Percentiles rank a stretch among this genome's conserved stretches.
phyloP scores from a whole-genome alignment of 2,797 vertebrate species.

The Cirrhinus molitorella region DNA sequence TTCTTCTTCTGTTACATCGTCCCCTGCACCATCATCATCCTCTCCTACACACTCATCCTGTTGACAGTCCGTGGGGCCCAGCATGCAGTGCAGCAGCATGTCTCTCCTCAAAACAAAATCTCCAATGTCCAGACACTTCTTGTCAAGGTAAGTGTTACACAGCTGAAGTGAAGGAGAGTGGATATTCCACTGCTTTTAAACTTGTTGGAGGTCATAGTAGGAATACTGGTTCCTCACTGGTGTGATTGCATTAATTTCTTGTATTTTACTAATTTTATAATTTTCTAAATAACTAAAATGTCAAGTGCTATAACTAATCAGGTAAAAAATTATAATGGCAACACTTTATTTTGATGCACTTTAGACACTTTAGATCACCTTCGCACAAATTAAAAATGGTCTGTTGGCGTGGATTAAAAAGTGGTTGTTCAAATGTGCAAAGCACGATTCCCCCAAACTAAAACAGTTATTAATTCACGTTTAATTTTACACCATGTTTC shows the following conservation, averaged over 20 bases:
- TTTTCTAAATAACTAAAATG: too few relatives aligned
- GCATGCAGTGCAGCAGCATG: constrained; percentile 82
- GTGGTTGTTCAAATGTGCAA: too few relatives aligned
- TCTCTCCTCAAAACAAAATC: constrained; percentile 78
- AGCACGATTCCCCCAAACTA: too few relatives aligned
- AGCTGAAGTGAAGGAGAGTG: background rate
- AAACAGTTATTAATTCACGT: too few relatives aligned
- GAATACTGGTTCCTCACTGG: background rate
- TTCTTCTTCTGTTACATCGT: constrained; percentile 88
- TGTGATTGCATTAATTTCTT: background rate
- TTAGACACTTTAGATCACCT: too few relatives aligned
- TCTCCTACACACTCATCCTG: constrained; percentile 85
- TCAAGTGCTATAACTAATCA: background rate
- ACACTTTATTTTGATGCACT: too few relatives aligned
- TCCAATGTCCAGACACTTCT: constrained; percentile 79
- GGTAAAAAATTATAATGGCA: background rate
- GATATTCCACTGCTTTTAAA: background rate
- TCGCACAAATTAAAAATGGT: too few relatives aligned
- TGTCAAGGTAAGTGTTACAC: constrained; percentile 70
- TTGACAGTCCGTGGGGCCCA: constrained; percentile 79
- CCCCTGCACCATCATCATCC: constrained; percentile 84
- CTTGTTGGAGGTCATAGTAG: background rate
- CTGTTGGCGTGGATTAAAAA: too few relatives aligned
- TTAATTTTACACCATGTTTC: too few relatives aligned
- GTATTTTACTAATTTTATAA: background rate